Base-by-base conservation (phyloP, 2,113 vertebrate species). In the Gymnogyps californianus region DNA sequence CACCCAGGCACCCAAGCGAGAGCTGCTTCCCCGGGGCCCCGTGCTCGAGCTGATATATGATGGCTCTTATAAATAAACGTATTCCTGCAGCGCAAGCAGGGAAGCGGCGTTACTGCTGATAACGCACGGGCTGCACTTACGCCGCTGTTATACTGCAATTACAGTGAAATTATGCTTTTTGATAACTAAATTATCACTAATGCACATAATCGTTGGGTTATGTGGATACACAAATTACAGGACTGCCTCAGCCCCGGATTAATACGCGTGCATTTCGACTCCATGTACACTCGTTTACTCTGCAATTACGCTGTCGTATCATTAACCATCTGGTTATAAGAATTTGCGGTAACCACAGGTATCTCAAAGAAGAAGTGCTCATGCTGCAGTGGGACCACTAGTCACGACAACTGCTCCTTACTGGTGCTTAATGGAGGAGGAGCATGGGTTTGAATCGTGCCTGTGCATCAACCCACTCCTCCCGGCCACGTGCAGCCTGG, bases 161-260 rank as follows among this genome's bases (percentile, higher is more conserved):
- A 87, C 77, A 9, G 18, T 3, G 61, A 75, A 88, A 95, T 80
- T 89, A 74, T 83, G 91, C 78, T 89, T 84, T 83, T 72, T 93
- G 93, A 95, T 97, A 94, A 94, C 87, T 93, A 83, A 97, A 97
- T 97, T 72, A 94, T 74, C 94, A 47, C 74, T 88, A 96, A 96
- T 86, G 93, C 94, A 93, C 91, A 51, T 91, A 91, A 95, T 94
- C 36, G 66, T 15, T 24, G 13, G 95, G 96, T 94, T 85, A 80
- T 18, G 87, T 17, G 84, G 91, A 78, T 87, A 70, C 89, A 94
- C 91, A 95, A 96, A 96, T 97, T 91, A 95, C 89, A 95, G 91
- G 66, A 77, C 31, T 77, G 90, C 93, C 34, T 70, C 91, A n/a
- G 91, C 81, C 87, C 95, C 1, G 2, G 94, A 84, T 93, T 91